Evolutionary conservation across 2,888 invertebrate species (phyloP).

Genomic region (Erannis defoliaria): DNA sequence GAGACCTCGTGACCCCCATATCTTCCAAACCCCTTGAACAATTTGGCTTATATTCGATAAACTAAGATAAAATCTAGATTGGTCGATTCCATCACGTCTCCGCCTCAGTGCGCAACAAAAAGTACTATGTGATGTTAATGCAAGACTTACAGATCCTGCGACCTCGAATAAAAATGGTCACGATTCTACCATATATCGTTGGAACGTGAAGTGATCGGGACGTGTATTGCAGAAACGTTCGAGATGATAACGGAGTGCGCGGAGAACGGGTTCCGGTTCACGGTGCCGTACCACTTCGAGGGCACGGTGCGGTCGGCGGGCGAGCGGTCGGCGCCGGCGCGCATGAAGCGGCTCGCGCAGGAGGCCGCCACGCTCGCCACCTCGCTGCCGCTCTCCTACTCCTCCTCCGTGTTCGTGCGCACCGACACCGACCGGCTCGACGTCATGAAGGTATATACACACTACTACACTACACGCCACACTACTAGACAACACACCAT

Average conservation of each 20-base stretch:
- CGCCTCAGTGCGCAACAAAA: too few relatives aligned
- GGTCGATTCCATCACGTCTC: too few relatives aligned
- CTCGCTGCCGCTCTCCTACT: constrained; percentile 96
- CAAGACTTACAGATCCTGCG: too few relatives aligned
- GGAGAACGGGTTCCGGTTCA: constrained; percentile 92
- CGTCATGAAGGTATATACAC: constrained; percentile 92
- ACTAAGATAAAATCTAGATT: too few relatives aligned
- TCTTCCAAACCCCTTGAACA: too few relatives aligned
- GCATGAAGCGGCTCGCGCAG: constrained; percentile 97
- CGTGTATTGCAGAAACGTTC: constrained; percentile 90
- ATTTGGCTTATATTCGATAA: too few relatives aligned
- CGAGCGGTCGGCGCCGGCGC: constrained; percentile 93
- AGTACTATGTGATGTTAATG: too few relatives aligned
- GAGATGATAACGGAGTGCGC: constrained; percentile 95
- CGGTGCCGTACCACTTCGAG: constrained; percentile 96
- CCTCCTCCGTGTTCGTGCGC: constrained; percentile 97
- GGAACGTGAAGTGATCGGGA: too few relatives aligned
- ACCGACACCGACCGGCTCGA: constrained; percentile 97
- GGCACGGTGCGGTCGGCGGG: constrained; percentile 94
- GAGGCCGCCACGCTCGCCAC: constrained; percentile 97
- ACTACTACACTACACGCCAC: neutral
- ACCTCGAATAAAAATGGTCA: too few relatives aligned
- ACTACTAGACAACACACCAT: too few relatives aligned
- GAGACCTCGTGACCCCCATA: too few relatives aligned
- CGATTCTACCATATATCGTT: too few relatives aligned